Evolutionary conservation across 2,888 invertebrate species (phyloP).

Genomic region (Julus scandinavius): DNA sequence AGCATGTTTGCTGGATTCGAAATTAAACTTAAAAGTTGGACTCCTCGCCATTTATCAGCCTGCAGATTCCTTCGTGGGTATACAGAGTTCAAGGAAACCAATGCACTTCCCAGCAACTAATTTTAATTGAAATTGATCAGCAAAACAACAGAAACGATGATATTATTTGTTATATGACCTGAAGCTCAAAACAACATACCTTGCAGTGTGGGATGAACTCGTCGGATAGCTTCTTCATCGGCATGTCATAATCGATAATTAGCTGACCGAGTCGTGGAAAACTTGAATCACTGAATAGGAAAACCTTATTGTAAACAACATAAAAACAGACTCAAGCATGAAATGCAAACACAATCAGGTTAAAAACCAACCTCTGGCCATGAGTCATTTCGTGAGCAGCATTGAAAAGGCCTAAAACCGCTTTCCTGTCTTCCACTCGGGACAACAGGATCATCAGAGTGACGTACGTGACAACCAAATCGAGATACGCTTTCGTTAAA

Average conservation of each 20-base stretch:
- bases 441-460: conserved; percentile 97
- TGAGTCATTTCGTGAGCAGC: conserved; percentile 97
- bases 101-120: conserved; percentile 70
- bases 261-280: conserved; percentile 97
- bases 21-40: conserved; percentile 91
- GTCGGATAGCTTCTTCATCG: conserved; percentile 93
- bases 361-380: conserved; percentile 72
- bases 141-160: background rate
- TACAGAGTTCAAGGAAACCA: conserved; percentile 87
- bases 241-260: conserved; percentile 97
- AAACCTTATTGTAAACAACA: background rate
- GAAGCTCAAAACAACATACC: conserved; percentile 62
- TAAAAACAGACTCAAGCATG: conserved; percentile 29
- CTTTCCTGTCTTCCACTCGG: conserved; percentile 96
- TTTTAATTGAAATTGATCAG: background rate
- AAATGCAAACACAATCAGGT: background rate
- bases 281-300: conserved; percentile 75
- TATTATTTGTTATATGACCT: background rate
- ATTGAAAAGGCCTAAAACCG: conserved; percentile 95
- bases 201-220: conserved; percentile 96
- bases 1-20: conserved; percentile 94
- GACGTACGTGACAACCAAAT: conserved; percentile 92
- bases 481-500: conserved; percentile 93
- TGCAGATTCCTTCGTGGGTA: conserved; percentile 90
- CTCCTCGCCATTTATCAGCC: conserved; percentile 93